Evolutionary conservation across 2,113 vertebrate species (phyloP), one percentile per base, ranked within the genome.

Genomic region (Buteo buteo): DNA sequence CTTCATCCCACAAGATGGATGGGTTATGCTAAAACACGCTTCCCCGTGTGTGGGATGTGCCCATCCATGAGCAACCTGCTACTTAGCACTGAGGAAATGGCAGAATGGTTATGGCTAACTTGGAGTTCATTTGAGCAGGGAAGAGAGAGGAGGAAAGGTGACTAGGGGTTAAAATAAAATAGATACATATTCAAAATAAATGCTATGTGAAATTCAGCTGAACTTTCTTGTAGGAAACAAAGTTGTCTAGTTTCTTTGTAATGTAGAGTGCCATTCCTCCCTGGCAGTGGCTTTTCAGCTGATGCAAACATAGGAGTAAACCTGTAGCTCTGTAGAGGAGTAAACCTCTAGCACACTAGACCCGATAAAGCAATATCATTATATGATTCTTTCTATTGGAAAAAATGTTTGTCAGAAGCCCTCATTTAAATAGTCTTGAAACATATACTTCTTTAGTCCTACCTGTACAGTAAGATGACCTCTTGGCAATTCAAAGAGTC

Each of bases 391-490:
- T 86, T 42, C 13, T 65, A 17, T 11, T 50, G 49, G 40, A 47
- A 85, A 83, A 81, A 55, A 88, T 9, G 7, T 49, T 96, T 94
- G 25, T 67, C 54, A 88, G 38, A 76, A 88, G 38, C 16, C 28
- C 8, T 67, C 16, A 6, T 81, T 69, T 72, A 91, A 90, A 73
- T 1, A 64, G 38, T 36, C 62, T 82, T 73, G 54, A 85, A 83
- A 86, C 7, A 72, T 49, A 86, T 36, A 47, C 8, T 67, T 58
- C 31, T 13, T 54, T 50, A 61, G n/a, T 79, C 42, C 49, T 81
- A 96, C 88, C 90, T 96, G 90, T 47, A 67, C 31, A 77, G 58
- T 32, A 80, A 71, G 94, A 65, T 11, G 67, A 90, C 57, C 28
- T 40, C 47, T 57, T 81, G 82, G 83, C 55, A 81, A 77, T 67